These are phyloP conservation scores for Helicorthomorpha holstii DNA, from an alignment of 1,140 invertebrate species.

Conservation along the genomic window DNA sequence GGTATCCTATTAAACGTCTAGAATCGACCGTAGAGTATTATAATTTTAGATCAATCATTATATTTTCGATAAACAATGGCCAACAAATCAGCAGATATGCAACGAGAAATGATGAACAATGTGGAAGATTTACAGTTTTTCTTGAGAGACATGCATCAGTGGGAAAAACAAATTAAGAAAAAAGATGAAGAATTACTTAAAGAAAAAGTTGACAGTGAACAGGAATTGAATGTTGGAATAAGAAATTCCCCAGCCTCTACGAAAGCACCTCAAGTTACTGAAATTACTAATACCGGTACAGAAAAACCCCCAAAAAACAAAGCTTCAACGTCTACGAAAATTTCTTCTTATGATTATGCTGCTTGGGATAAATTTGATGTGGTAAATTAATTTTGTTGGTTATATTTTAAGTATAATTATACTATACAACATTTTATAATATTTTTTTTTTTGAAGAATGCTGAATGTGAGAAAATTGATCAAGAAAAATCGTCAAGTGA, in stretches of 20 bases:
- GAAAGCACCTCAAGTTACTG: conserved; percentile 33
- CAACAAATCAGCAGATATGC: no score
- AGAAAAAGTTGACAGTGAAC: conserved; percentile 4
- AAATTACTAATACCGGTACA: conserved; percentile 20
- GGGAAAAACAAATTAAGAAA: conserved; percentile 66
- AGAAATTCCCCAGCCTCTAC: conserved; percentile 7
- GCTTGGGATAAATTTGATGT: conserved; percentile 68
- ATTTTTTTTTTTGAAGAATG: conserved; percentile 20
- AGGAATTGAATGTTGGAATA: not conserved
- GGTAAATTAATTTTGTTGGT: conserved; percentile 27
- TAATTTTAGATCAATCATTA: no score
- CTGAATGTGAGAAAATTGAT: conserved; percentile 25
- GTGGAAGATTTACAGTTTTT: conserved; percentile 49
- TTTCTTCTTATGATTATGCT: conserved; percentile 42
- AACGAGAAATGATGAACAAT: no score
- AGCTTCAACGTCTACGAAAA: conserved; percentile 24
- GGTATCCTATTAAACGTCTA: no score
- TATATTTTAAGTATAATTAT: not conserved
- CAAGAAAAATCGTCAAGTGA: conserved; percentile 11
- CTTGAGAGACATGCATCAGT: conserved; percentile 55
- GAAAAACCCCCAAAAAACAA: conserved; percentile 12
- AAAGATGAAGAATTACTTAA: conserved; percentile 44
- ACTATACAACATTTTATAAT: conserved; percentile 2
- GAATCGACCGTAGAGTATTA: no score
- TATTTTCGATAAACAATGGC: no score